Evolutionary conservation across 2,113 vertebrate species (phyloP), one percentile per base, ranked within the genome.

Genomic region (Phalacrocorax pelagicus): DNA sequence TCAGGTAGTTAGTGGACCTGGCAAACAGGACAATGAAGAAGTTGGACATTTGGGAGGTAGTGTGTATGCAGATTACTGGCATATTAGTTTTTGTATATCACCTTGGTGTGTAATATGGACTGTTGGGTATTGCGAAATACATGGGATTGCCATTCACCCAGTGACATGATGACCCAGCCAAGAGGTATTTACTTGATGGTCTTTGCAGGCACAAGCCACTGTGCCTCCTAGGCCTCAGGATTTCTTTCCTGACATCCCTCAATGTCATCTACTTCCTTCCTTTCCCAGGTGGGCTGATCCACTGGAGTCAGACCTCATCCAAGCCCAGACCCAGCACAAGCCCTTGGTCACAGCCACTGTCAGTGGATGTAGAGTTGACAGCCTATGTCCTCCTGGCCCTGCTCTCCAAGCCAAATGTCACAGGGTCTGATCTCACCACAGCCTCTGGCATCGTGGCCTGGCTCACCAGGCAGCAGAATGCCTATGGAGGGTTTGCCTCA

Each of bases 401-500:
- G 81, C 97, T 99, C 51, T 96, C 90, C 26, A 97, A 97, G 71
- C 71, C 72, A 22, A 23, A 38, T 7, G 18, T 98, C 73, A 96
- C 97, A 7, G 87, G 36, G 20, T 97, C 98, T 26, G 98, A 98
- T 18, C n/a, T 98, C 36, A 82, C 34, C 36, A 99, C 94, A 6
- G 91, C 98, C 14, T 92, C 98, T 8, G 47, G 90, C 54, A 98
- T 98, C 1, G 98, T 99, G 46, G 96, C 92, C 72, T 99, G 99
- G 99, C 97, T 99, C 34, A 61, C 80, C 34, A 98, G 98, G 85
- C 98, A 99, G 90, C 98, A 98, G 96, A 99, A 99, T 92, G 95
- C 98, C 0, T 98, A 98, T 4, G 99, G 99, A 7, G 99, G 99
- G 9, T 99, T 99, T 97, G 96, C 98, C 26, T 99, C 99, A 84